A percentile compares a stretch with the other conserved stretches of the same genome.
Conservation (phyloP, 1,140 invertebrate species). For the Drosophila orosa region DNA sequence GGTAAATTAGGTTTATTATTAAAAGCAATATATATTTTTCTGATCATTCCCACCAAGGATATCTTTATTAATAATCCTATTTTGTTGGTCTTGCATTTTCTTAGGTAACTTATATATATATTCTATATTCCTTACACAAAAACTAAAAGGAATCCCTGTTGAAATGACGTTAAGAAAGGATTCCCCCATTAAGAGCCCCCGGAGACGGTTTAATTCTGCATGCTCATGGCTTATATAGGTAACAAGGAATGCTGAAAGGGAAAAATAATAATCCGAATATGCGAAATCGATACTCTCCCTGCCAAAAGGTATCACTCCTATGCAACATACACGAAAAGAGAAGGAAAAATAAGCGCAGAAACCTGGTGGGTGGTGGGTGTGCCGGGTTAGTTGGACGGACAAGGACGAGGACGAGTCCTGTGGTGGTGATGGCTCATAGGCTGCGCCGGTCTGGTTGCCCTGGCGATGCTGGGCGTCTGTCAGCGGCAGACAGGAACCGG, state of each 20-base stretch:
- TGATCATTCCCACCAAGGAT: background rate
- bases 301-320: constrained; percentile 21
- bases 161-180: background rate
- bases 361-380: constrained; percentile 32
- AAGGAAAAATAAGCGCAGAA: constrained; percentile 24
- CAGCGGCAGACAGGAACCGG: constrained; percentile 27
- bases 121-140: no score
- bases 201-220: background rate
- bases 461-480: constrained; percentile 48
- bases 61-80: background rate
- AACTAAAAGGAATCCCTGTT: no score
- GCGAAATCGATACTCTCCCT: constrained; percentile 24
- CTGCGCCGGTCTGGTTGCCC: constrained; percentile 42
- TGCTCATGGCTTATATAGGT: background rate
- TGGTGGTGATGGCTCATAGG: constrained; percentile 26
- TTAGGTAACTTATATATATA: no score
- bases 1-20: background rate
- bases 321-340: background rate
- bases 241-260: background rate
- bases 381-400: constrained; percentile 3
- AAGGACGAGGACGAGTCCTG: background rate
- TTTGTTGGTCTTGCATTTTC: no score
- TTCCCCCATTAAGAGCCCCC: background rate
- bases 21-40: background rate
- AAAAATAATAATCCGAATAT: constrained; percentile 14